Base-by-base conservation (phyloP, 2,113 vertebrate species). In the Tetrax tetrax region DNA sequence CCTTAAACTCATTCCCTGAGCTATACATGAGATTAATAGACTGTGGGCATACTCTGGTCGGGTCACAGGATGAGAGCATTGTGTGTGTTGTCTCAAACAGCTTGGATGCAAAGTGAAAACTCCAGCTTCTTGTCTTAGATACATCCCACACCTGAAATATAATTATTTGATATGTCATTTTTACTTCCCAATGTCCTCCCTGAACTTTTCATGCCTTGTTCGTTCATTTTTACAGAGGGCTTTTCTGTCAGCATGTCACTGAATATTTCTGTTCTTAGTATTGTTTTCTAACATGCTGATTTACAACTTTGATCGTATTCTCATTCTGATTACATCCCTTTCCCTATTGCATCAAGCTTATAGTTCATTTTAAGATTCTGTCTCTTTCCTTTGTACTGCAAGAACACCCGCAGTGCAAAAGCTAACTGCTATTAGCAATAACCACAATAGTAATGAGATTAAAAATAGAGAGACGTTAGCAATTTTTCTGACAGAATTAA, bases 61-160 rank as follows among this genome's bases (percentile, higher is more conserved):
- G 31, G 17, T 48, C n/a, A 37, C 11, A 47, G 17, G 12, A 41
- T 14, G 7, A 76, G 7, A 31, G 4, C 0, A 0, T 4, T 27
- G 25, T 14, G 4, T 68, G 9, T 57, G 19, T 14, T 37, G 6
- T 43, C 10, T 61, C 37, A 10, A 57, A 8, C 4, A 41, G 14
- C 10, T 63, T 21, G 2, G 5, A 24, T 3, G 18, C 11, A 71
- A 48, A 56, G 6, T 7, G 48, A 50, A 48, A 50, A 10, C 25
- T 63, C 31, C 33, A 33, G 6, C 4, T 43, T 90, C 31, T 38
- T 53, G 3, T 53, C 76, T 59, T 63, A 28, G 4, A 45, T 21
- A 3, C 16, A n/a, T 5, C 9, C 12, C 14, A 22, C 19, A 57
- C 8, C 6, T 16, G 17, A 85, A 68, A 77, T 12, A 48, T 2